Conservation (phyloP, 2,113 vertebrate genomes). For the Sitta europaea region DNA sequence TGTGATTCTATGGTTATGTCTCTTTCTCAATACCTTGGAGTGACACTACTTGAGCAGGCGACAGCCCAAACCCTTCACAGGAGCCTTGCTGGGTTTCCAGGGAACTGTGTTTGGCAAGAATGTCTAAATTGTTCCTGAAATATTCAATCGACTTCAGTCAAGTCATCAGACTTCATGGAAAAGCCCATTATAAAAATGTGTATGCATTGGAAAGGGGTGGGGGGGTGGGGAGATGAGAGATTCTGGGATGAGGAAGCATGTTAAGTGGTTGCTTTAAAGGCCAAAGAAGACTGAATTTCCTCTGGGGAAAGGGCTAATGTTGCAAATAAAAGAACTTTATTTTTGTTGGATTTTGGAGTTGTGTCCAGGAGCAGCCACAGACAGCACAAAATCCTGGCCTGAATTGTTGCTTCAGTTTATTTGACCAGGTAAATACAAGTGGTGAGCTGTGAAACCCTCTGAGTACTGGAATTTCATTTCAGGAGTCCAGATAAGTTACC, state of each 20-base stretch:
- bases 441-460: background rate
- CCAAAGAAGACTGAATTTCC: background rate
- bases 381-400: background rate
- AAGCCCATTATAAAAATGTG: background rate
- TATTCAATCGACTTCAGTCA: background rate
- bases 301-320: background rate
- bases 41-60: background rate
- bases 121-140: background rate
- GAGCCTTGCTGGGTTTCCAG: background rate
- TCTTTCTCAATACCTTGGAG: background rate
- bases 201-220: background rate
- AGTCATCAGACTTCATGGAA: background rate
- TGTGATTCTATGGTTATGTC: background rate
- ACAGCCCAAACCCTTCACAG: background rate
- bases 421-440: background rate
- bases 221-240: background rate
- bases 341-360: background rate
- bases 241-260: background rate
- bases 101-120: background rate
- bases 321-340: background rate
- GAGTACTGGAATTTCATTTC: background rate
- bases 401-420: background rate
- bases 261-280: background rate
- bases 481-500: slow-evolving; percentile 1
- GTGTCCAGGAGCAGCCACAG: background rate